Conservation (phyloP, 2,113 vertebrate genomes). For the Nesoenas mayeri region DNA sequence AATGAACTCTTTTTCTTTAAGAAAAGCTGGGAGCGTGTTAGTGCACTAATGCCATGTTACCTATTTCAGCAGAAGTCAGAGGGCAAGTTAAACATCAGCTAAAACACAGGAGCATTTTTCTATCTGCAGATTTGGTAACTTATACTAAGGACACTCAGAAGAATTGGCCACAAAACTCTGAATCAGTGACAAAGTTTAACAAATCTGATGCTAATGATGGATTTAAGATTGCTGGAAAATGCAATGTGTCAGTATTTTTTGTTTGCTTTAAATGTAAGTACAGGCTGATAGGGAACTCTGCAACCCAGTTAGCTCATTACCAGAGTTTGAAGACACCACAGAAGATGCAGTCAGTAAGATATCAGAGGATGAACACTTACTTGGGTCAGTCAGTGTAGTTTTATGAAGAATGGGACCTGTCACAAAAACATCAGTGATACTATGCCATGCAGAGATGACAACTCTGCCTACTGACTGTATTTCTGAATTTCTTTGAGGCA, state of each 20-base stretch:
- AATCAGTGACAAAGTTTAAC: not conserved
- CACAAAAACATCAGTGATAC: not conserved
- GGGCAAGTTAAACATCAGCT: not conserved
- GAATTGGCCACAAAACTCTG: not conserved
- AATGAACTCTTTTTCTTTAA: not conserved
- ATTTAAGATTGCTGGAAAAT: not conserved
- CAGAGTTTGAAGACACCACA: not conserved
- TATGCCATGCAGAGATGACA: not conserved
- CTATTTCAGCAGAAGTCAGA: not conserved
- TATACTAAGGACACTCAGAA: not conserved
- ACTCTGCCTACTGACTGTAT: not conserved
- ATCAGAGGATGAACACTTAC: not conserved
- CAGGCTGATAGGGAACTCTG: not conserved
- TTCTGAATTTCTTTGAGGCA: not conserved
- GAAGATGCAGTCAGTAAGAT: not conserved
- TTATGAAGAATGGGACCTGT: conserved; percentile 5
- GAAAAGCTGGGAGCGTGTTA: not conserved
- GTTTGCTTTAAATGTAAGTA: not conserved
- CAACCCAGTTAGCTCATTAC: not conserved
- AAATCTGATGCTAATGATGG: not conserved
- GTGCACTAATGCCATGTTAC: not conserved
- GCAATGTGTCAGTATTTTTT: not conserved
- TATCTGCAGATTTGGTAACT: not conserved
- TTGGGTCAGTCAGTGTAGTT: not conserved
- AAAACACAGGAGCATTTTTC: not conserved